Percentiles rank a stretch among this genome's conserved stretches.
Conservation (phyloP, 2,888 invertebrate species). For the Chelonus formosanus region DNA sequence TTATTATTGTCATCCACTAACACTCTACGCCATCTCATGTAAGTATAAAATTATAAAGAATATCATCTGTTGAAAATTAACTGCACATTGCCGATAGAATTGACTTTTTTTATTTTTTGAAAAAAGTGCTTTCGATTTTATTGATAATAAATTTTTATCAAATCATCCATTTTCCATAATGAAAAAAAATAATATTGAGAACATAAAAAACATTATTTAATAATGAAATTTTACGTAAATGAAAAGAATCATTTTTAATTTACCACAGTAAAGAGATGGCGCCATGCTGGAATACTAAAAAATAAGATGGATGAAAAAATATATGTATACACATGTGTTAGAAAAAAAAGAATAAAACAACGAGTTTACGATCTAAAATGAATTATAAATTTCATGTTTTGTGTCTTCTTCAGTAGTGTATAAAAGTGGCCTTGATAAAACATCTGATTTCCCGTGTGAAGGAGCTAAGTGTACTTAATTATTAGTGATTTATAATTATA, state of each 20-base stretch:
- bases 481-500: constrained; percentile 5
- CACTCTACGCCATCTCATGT: not conserved
- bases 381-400: constrained; percentile 7
- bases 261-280: no score
- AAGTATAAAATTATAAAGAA: no score
- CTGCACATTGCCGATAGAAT: not conserved
- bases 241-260: no score
- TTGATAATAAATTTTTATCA: no score
- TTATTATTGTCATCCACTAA: not conserved
- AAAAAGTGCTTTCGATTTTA: not conserved
- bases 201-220: no score
- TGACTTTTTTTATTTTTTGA: not conserved
- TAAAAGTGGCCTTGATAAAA: constrained; percentile 29
- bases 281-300: no score
- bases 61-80: no score
- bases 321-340: no score
- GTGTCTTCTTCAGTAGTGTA: constrained; percentile 5
- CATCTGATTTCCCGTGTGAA: constrained; percentile 26
- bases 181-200: no score
- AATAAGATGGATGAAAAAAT: no score
- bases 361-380: constrained; percentile 15
- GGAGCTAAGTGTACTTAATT: constrained; percentile 31
- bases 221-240: no score
- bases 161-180: no score
- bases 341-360: not conserved